These are phyloP conservation scores for Abrostola tripartita DNA, from an alignment of 2,888 invertebrate species.

Conservation along the genomic window DNA sequence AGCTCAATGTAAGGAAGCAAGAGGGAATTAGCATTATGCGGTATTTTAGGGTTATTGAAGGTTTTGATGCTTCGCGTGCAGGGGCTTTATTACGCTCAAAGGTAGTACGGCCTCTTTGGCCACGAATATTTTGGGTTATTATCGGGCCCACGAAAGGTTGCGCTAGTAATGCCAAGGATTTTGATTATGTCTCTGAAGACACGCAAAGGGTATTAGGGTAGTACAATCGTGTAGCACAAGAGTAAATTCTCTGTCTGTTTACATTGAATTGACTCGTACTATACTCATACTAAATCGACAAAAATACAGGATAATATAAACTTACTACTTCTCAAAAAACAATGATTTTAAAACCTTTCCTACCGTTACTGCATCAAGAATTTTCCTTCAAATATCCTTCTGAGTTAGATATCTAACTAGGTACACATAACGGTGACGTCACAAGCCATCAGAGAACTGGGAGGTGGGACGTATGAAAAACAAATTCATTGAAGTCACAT, in stretches of 20 bases:
- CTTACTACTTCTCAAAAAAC: no score
- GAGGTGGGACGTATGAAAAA: conserved; percentile 1
- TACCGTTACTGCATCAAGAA: no score
- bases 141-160: not conserved
- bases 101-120: conserved; percentile 6
- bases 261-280: no score
- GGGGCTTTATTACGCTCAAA: not conserved
- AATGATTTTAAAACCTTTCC: no score
- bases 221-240: not conserved
- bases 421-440: not conserved
- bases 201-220: not conserved
- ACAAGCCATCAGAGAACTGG: not conserved
- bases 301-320: no score
- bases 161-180: not conserved
- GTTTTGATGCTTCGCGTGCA: conserved; percentile 18
- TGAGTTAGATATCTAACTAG: not conserved
- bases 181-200: not conserved
- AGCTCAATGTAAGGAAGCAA: conserved; percentile 18
- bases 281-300: no score
- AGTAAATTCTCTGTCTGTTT: no score
- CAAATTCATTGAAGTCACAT: conserved; percentile 41
- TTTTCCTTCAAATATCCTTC: not conserved
- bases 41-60: conserved; percentile 29
- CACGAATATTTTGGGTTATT: conserved; percentile 9
- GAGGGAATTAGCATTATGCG: not conserved